These are phyloP conservation scores for Calcarius lapponicus DNA, from an alignment of 2,797 vertebrate species.

Conservation along the genomic window DNA sequence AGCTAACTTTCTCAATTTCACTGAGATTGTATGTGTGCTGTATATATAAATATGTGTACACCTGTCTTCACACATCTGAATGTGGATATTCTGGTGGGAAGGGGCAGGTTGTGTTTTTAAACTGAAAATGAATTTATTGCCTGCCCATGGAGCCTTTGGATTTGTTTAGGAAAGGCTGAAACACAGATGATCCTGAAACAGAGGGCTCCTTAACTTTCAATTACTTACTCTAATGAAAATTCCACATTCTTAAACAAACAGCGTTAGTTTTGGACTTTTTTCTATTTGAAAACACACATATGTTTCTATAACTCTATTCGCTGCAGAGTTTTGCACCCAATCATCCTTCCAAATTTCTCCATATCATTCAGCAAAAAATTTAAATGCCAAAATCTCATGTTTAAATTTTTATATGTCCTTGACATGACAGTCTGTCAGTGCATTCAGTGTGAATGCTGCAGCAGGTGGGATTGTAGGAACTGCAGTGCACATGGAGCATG, in stretches of 20 bases:
- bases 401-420: not conserved
- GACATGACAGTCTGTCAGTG: not conserved
- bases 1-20: not conserved
- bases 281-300: not conserved
- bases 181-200: not conserved
- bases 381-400: not conserved
- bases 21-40: not conserved
- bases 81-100: not conserved
- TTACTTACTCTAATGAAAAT: not conserved
- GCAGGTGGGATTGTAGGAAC: not conserved
- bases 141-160: not conserved
- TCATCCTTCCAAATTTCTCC: not conserved
- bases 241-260: not conserved
- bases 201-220: not conserved
- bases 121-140: not conserved
- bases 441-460: not conserved
- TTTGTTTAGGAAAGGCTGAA: not conserved
- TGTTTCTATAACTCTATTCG: not conserved
- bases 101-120: not conserved
- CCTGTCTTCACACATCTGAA: not conserved
- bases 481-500: accelerated
- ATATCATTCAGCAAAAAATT: not conserved
- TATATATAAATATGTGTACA: not conserved
- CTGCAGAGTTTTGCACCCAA: not conserved
- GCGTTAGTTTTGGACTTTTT: not conserved